Evolutionary conservation across 2,113 vertebrate genomes (phyloP), one percentile per base, ranked within the genome.

Genomic region (Lathamus discolor): DNA sequence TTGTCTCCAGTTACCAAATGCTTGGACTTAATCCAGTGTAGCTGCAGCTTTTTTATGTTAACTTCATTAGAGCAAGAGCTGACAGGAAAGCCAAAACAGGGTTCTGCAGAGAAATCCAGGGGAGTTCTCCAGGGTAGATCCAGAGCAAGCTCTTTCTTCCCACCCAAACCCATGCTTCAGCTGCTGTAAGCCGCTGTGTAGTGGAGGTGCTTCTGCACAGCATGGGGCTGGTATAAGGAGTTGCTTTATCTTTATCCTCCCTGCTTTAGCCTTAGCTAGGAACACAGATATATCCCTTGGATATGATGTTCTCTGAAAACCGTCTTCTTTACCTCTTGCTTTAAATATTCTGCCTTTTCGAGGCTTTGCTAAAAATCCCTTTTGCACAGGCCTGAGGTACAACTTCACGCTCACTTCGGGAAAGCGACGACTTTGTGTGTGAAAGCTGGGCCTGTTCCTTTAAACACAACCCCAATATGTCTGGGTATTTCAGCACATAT

Each of bases 401-500:
- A 92, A 87, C 93, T 94, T 91, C 20, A 14, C 18, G 7, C 94
- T 87, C 3, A 4, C 89, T 61, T 79, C 1, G 13, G 81, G 54
- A 75, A 72, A 92, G 76, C 48, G 5, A 31, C 0, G 63, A 72
- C 77, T 93, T 94, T 93, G 75, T 6, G 46, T 3, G 23, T 5
- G 61, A 67, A 92, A 88, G 83, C 88, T 39, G 95, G 64, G 88
- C 18, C 83, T 90, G 94, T 92, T 76, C 85, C 95, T 96, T 94
- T 90, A 90, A 92, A 54, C 17, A 44, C 96, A 95, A 94, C 94
- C 95, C 96, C 96, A 96, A 96, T 95, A 96, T 97, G 96, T 85
- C 94, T 95, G 95, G 93, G 93, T 96, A 93, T 97, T 97, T 97
- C 95, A 95, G 95, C 96, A 96, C 96, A 97, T 96, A 96, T 96